phyloP scores from a whole-genome alignment of 2,797 vertebrate genomes.

The Rhinichthys osculus region DNA sequence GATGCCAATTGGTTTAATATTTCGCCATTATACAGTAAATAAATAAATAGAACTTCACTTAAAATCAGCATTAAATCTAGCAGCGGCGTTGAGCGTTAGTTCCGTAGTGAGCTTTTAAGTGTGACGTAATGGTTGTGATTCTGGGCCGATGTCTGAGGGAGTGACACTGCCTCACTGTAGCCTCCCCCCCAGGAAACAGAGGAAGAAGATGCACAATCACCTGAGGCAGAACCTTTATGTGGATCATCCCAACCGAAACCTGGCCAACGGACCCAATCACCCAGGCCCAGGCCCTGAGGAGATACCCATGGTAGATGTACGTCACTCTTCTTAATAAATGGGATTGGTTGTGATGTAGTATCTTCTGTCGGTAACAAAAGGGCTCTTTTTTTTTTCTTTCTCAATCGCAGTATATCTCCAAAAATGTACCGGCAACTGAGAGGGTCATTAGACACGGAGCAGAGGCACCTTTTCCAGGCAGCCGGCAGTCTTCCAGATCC shows the following conservation, averaged over 20 bases:
- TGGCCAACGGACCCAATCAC: constrained; percentile 95
- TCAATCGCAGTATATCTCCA: constrained; percentile 90
- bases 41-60: not conserved
- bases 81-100: not conserved
- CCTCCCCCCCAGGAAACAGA: constrained; percentile 87
- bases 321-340: constrained; percentile 56
- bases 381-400: not conserved
- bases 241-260: constrained; percentile 92
- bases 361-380: not conserved
- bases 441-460: constrained; percentile 90
- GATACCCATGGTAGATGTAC: constrained; percentile 95
- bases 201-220: constrained; percentile 97
- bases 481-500: constrained; percentile 94
- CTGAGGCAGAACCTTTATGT: constrained; percentile 95
- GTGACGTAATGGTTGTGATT: constrained; percentile 50
- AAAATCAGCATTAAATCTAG: not conserved
- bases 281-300: constrained; percentile 94
- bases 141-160: constrained; percentile 48
- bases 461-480: constrained; percentile 92
- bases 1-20: not conserved
- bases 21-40: not conserved
- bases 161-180: constrained; percentile 64
- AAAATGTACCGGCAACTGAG: constrained; percentile 92
- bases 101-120: constrained; percentile 8
- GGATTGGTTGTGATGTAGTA: not conserved